Evolutionary conservation across 2,113 vertebrate genomes (phyloP).

Genomic region (Passer montanus): DNA sequence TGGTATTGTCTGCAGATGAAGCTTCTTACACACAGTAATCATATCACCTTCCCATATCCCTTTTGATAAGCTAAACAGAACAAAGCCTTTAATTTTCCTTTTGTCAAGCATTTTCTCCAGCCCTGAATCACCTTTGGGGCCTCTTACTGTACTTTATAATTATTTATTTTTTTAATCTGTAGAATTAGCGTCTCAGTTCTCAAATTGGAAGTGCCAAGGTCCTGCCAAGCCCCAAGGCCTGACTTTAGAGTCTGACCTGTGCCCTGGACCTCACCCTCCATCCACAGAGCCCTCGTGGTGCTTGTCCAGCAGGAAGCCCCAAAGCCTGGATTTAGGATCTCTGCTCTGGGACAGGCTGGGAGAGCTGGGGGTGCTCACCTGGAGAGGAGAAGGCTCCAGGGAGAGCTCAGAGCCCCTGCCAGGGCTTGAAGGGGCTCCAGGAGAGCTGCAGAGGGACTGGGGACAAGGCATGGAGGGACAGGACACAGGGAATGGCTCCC

Average conservation of each 20-base stretch:
- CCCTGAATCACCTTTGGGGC: not conserved
- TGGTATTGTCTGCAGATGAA: not conserved
- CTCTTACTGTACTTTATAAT: not conserved
- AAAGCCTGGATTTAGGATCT: not conserved
- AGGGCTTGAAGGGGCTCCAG: not conserved
- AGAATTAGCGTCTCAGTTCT: not conserved
- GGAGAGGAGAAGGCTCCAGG: not conserved
- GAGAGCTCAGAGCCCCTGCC: accelerated
- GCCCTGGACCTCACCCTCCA: not conserved
- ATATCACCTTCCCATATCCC: not conserved
- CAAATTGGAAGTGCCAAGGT: not conserved
- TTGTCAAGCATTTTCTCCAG: not conserved
- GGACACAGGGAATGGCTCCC: not conserved
- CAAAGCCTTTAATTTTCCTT: not conserved
- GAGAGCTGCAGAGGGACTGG: not conserved
- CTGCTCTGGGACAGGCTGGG: not conserved
- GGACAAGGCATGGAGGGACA: not conserved
- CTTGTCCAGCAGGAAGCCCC: not conserved
- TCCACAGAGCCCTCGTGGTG: accelerated
- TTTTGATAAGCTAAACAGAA: not conserved
- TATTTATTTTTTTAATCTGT: not conserved
- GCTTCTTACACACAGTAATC: not conserved
- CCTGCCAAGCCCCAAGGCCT: not conserved
- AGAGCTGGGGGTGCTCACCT: not conserved
- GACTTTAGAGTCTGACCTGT: accelerated